Percentiles rank a stretch among this genome's conserved stretches.
Conservation (phyloP, 1,140 invertebrate species). For the Campodea augens region DNA sequence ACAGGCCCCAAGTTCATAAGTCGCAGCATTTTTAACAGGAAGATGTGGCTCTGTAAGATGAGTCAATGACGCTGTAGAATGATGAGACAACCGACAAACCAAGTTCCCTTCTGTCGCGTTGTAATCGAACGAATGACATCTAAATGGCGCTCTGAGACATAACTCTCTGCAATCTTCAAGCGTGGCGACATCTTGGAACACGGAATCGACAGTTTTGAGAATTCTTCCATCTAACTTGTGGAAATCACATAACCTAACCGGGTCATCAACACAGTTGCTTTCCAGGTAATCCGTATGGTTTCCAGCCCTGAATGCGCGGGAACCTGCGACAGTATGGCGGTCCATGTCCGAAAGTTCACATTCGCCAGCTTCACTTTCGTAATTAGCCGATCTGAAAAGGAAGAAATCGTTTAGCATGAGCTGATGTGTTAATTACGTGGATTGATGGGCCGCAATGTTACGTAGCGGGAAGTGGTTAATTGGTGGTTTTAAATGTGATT, state of each 20-base stretch:
- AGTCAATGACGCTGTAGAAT: conserved; percentile 65
- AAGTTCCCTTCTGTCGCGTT: conserved; percentile 80
- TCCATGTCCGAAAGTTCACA: conserved; percentile 81
- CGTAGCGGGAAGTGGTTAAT: no score
- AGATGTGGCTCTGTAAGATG: conserved; percentile 81
- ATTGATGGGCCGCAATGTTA: no score
- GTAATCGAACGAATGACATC: conserved; percentile 83
- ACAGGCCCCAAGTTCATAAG: conserved; percentile 80
- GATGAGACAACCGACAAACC: conserved; percentile 79
- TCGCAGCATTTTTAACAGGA: conserved; percentile 68
- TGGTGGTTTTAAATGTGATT: no score
- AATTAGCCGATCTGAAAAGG: conserved; percentile 68
- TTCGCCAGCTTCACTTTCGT: conserved; percentile 59
- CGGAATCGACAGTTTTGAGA: conserved; percentile 81
- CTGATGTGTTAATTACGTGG: no score
- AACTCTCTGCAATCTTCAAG: conserved; percentile 70
- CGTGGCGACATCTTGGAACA: conserved; percentile 71
- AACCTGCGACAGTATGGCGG: conserved; percentile 60
- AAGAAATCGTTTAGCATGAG: no score
- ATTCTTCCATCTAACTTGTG: conserved; percentile 70
- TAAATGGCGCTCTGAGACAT: conserved; percentile 62
- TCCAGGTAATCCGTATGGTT: conserved; percentile 61
- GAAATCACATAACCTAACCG: conserved; percentile 79
- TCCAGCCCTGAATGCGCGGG: conserved; percentile 44
- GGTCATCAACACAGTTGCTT: conserved; percentile 76